Evolutionary conservation across 1,140 invertebrate species (phyloP), one percentile per base, ranked within the genome.

Genomic region (Aphelenchoides besseyi): DNA sequence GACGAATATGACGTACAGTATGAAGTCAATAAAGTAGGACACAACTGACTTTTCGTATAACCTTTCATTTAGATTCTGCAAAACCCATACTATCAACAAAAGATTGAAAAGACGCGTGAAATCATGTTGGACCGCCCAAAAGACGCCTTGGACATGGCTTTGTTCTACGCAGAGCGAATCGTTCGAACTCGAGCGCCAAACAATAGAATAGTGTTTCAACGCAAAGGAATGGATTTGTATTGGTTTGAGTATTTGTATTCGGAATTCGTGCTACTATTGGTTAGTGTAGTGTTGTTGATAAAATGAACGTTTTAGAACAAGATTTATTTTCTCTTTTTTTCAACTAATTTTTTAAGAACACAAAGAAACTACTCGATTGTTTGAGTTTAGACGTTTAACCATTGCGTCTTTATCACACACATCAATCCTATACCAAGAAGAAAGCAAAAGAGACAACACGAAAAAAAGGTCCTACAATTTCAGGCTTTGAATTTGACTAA

Each of bases 401-500:
- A n/a, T n/a, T n/a, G n/a, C n/a, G n/a, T n/a, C n/a, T n/a, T n/a
- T n/a, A n/a, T n/a, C n/a, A n/a, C n/a, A n/a, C n/a, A n/a, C n/a
- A n/a, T n/a, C n/a, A n/a, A n/a, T n/a, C n/a, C n/a, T n/a, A n/a
- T n/a, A n/a, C n/a, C n/a, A n/a, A n/a, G 41, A 23, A 48, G 41
- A 23, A 23, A 48, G 41, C 12, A 23, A 23, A 48, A 48, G 41
- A 48, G 41, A n/a, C n/a, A n/a, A n/a, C n/a, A n/a, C n/a, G n/a
- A 23, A 23, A 23, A 48, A 48, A 23, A 48, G 12, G 41, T 12
- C 41, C 41, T 48, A 48, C 12, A 48, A 23, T 23, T 48, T 48
- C 41, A 48, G 23, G 12, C 41, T 23, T 23, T 48, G 12, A 23
- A 48, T 48, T 36, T 85, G 73, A 26, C 62, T 52, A 59, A 83